phyloP scores from a whole-genome alignment of 2,888 invertebrate genomes.

The Eucera pruinosa region DNA sequence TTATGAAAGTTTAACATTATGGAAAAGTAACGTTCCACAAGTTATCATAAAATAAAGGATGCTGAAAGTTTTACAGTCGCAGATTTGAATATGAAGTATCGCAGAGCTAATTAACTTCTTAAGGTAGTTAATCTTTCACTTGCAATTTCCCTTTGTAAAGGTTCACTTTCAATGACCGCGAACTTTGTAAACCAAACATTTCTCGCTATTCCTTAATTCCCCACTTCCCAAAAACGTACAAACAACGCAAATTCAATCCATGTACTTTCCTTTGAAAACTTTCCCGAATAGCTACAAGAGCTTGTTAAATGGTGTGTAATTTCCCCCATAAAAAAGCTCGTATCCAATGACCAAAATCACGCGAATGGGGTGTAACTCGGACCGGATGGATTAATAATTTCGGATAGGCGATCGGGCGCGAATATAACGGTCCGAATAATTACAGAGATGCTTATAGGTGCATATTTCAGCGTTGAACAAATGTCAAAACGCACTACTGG shows the following conservation, averaged over 20 bases:
- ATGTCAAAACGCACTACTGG: slow-evolving; percentile 67
- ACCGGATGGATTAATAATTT: slow-evolving; percentile 62
- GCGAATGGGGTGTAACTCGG: slow-evolving; percentile 10
- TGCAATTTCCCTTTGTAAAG: no score
- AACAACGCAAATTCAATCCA: neutral
- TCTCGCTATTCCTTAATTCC: neutral
- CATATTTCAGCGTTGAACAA: slow-evolving; percentile 66
- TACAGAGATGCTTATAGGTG: slow-evolving; percentile 58
- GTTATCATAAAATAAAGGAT: no score
- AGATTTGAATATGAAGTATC: neutral
- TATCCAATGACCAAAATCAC: neutral
- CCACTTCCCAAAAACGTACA: neutral
- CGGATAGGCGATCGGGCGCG: slow-evolving; percentile 28
- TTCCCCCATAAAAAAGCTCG: neutral
- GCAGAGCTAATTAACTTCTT: neutral
- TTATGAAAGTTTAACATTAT: no score
- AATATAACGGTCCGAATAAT: slow-evolving; percentile 63
- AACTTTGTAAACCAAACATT: slow-evolving; percentile 1
- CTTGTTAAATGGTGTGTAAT: neutral
- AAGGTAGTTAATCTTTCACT: no score
- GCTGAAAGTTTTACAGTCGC: neutral
- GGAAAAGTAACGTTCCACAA: no score
- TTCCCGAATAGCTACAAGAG: neutral
- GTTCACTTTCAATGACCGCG: neutral
- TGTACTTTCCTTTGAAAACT: neutral